These are phyloP conservation scores for Pipra filicauda DNA, from an alignment of 2,113 vertebrate genomes.

Conservation along the genomic window DNA sequence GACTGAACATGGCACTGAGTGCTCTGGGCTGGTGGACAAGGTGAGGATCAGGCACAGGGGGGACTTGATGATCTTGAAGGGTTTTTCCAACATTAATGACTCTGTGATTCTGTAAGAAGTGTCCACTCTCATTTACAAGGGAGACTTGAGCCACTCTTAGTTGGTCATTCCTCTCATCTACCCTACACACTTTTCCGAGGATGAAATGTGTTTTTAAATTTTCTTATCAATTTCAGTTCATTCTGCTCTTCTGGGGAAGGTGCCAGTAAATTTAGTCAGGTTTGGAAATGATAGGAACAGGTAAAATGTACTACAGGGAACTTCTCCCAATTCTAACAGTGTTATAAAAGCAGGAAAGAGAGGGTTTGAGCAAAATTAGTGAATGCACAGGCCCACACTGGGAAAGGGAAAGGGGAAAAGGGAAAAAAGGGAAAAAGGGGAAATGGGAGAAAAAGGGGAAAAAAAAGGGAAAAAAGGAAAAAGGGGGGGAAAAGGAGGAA, in stretches of 20 bases:
- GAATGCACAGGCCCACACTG: neutral
- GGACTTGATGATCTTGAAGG: accelerated
- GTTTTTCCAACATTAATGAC: neutral
- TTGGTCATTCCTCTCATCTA: neutral
- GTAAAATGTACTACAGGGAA: neutral
- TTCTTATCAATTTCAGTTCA: neutral
- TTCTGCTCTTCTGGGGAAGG: neutral
- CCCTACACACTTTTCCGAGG: neutral
- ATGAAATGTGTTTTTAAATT: neutral
- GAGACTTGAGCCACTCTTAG: accelerated
- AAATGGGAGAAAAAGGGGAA: neutral
- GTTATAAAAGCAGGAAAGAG: neutral
- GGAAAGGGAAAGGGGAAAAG: neutral
- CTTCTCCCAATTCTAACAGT: neutral
- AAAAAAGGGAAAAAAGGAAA: neutral
- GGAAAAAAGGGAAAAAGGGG: too few relatives aligned
- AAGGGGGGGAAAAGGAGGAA: accelerated
- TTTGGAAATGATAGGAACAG: neutral
- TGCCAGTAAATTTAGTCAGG: neutral
- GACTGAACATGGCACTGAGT: neutral
- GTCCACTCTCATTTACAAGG: neutral
- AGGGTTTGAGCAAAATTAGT: neutral
- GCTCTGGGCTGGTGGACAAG: neutral
- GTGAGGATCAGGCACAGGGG: neutral
- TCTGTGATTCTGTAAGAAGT: neutral